phyloP scores from a whole-genome alignment of 2,888 invertebrate species.

The Shargacucullia verbasci region DNA sequence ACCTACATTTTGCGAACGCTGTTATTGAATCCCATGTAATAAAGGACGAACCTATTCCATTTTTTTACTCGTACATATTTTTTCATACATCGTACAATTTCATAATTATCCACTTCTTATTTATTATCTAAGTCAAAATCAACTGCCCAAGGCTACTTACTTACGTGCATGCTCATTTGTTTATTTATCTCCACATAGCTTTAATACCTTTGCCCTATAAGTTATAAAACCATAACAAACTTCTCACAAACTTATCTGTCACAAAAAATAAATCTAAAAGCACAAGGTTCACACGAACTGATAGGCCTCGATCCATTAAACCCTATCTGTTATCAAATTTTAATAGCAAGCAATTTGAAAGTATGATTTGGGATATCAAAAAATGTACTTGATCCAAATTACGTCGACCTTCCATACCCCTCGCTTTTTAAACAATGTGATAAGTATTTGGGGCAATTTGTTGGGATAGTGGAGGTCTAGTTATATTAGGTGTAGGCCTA shows the following conservation, averaged over 20 bases:
- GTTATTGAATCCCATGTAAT: too few relatives aligned
- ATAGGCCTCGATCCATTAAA: conserved; percentile 59
- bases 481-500: conserved; percentile 41
- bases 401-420: conserved; percentile 12
- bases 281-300: conserved; percentile 56
- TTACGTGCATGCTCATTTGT: too few relatives aligned
- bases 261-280: conserved; percentile 35
- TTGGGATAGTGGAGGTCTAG: not conserved
- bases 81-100: too few relatives aligned
- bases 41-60: too few relatives aligned
- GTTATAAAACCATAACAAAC: conserved; percentile 1
- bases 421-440: not conserved
- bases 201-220: not conserved
- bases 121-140: too few relatives aligned
- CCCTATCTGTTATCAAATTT: conserved; percentile 66
- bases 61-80: too few relatives aligned
- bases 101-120: too few relatives aligned
- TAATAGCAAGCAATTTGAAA: conserved; percentile 71
- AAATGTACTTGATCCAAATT: conserved; percentile 31
- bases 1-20: too few relatives aligned
- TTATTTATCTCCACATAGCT: not conserved
- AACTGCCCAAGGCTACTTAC: too few relatives aligned
- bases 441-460: not conserved
- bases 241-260: conserved; percentile 10
- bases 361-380: conserved; percentile 61